A percentile compares a stretch with the other conserved stretches of the same genome.
These are phyloP conservation scores for Magallana gigas DNA, from an alignment of 1,140 invertebrate species.

Conservation along the genomic window DNA sequence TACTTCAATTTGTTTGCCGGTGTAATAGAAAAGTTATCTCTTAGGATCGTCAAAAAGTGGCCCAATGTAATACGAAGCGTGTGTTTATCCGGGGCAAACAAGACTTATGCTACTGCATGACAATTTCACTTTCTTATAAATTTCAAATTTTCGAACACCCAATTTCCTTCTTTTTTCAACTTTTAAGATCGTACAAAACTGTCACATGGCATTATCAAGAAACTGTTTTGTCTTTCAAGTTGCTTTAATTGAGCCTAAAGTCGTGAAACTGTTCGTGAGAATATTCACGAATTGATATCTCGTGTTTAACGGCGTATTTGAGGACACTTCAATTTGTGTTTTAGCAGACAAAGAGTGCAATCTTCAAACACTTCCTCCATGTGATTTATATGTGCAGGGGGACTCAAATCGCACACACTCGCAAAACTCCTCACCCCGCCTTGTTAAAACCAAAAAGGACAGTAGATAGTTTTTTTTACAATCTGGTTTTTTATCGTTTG, in stretches of 20 bases:
- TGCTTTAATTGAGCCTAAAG: slow-evolving; percentile 19
- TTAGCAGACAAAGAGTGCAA: slow-evolving; percentile 34
- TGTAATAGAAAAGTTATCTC: neutral
- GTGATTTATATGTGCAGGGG: neutral
- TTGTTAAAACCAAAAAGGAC: neutral
- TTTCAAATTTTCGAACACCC: neutral
- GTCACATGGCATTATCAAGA: slow-evolving; percentile 15
- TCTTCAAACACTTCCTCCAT: slow-evolving; percentile 11
- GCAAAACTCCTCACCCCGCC: neutral
- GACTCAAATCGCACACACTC: neutral
- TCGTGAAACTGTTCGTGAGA: slow-evolving; percentile 26
- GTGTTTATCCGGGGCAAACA: slow-evolving; percentile 5
- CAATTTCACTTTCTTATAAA: slow-evolving; percentile 11
- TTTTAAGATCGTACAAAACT: slow-evolving; percentile 10
- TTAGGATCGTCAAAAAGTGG: neutral
- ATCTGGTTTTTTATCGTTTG: no score
- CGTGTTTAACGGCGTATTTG: slow-evolving; percentile 9
- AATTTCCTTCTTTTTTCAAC: slow-evolving; percentile 15
- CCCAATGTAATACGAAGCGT: neutral
- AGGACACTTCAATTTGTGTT: slow-evolving; percentile 31
- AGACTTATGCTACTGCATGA: slow-evolving; percentile 5
- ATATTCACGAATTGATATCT: slow-evolving; percentile 34
- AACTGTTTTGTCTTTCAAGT: slow-evolving; percentile 34
- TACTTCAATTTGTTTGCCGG: neutral
- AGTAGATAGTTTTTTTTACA: neutral